Base-by-base conservation (phyloP, 2,888 invertebrate species). In the Synanthedon formicaeformis region DNA sequence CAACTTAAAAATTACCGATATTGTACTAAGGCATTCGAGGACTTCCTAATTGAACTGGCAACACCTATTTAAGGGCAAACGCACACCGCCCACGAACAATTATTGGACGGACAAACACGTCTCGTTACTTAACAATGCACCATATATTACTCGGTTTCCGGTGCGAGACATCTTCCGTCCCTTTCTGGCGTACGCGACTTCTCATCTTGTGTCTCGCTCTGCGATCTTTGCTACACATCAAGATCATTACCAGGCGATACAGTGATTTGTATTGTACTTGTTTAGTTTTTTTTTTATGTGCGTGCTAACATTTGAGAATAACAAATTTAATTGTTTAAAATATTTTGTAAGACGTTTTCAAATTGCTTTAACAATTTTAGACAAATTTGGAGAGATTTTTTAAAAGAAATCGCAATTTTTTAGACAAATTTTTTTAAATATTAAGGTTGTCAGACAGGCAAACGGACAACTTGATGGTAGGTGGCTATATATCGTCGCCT, bases 61-160 rank as follows among this genome's bases (percentile, higher is more conserved):
- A 52, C 34, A 52, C 10, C 50, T 41, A 52, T 50, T 52, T 18
- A 49, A 49, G 50, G 45, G 48, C 54, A 51, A 50, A 52, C 52
- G 23, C 48, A 48, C 49, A 51, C 54, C 55, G 51, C 56, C 54
- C 56, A 56, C 61, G 27, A 40, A 48, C 49, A 52, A 54, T 52
- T 34, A 34, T 34, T 56, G 55, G 52, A 55, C 59, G 50, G 55
- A 58, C 59, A 60, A 79, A 75, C 81, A 73, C 80, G 80, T 78
- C 86, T 86, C 85, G 79, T 86, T 86, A 86, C 81, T 77, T 34
- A 85, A 86, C 86, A 86, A 86, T 86, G 81, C 79, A 64, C 81
- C 84, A 86, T 86, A 86, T 83, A 84, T 86, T 85, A 85, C 77
- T 54, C 69, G 66, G 78, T 82, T 86, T 86, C 85, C 86, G 84